Percentiles rank a stretch among this genome's conserved stretches.
phyloP scores from a whole-genome alignment of 2,888 invertebrate genomes.

The Linhomoeus sp. region DNA sequence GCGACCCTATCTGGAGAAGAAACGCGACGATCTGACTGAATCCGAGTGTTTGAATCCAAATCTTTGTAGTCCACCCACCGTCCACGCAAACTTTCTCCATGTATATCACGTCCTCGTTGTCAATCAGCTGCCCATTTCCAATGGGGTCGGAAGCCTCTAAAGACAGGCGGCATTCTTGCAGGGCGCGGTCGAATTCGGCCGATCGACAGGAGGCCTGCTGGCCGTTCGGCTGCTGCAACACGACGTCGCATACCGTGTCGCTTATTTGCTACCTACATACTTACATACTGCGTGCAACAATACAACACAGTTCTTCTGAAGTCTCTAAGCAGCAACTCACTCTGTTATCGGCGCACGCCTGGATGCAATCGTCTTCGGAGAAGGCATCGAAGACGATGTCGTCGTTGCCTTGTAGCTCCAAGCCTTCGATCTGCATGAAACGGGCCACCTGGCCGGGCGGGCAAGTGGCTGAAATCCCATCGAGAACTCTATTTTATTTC shows the following conservation, averaged over 20 bases:
- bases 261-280: too few relatives aligned
- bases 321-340: too few relatives aligned
- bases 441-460: constrained; percentile 8
- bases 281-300: too few relatives aligned
- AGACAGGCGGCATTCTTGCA: constrained; percentile 10
- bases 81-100: constrained; percentile 23
- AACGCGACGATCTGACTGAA: too few relatives aligned
- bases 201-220: constrained; percentile 7
- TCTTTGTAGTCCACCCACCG: too few relatives aligned
- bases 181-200: constrained; percentile 14
- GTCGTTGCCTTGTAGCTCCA: constrained; percentile 17
- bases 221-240: background rate
- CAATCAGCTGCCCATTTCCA: constrained; percentile 23
- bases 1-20: too few relatives aligned
- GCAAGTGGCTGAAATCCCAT: constrained; percentile 3
- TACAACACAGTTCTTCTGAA: too few relatives aligned
- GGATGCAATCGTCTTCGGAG: constrained; percentile 3
- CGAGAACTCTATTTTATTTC: too few relatives aligned
- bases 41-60: too few relatives aligned
- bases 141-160: constrained; percentile 22
- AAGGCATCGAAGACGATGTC: constrained; percentile 6
- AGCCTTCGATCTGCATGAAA: constrained; percentile 19
- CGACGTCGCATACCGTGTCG: too few relatives aligned
- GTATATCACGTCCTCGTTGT: constrained; percentile 16
- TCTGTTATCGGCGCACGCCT: constrained; percentile 14